Base-by-base conservation (phyloP, 2,888 invertebrate species). In the Drosophila neotestacea region DNA sequence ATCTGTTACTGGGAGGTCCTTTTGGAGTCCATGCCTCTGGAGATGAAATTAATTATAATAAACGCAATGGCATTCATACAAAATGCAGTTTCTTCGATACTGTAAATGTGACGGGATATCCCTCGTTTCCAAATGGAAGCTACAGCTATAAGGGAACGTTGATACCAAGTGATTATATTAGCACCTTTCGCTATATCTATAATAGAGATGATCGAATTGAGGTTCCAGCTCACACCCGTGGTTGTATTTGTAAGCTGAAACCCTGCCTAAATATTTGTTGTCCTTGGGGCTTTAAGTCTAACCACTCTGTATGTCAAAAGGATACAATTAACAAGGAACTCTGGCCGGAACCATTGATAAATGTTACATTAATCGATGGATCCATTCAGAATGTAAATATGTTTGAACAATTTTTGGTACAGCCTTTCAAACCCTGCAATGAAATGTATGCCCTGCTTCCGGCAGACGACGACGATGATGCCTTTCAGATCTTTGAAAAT, bases 251-350 rank as follows among this genome's bases (percentile, higher is more conserved):
- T 60, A 80, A 88, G 22, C 39, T 92, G n/a, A 91, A 90, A 71
- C 69, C 89, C 1, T 93, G 93, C 64, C 77, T 93, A 4, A 90
- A 92, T 41, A 86, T 92, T 11, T 93, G 93, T 63, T 93, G 93
- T 66, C 91, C 90, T 0, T 79, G 77, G 46, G 81, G 79, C 0
- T 68, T 80, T 16, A 47, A 70, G 16, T 89, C 65, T 32, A 74
- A 71, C 22, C 28, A 42, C 1, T 65, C 44, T 4, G 60, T 65
- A 0, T 87, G 87, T 34, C 16, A 38, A n/a, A 67, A 62, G 5
- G 67, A 79, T n/a, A 68, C 69, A 4, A 69, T 36, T 13, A 47
- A 52, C 4, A 58, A 48, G 1, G 66, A 75, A 6, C 47, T 56
- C 1, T 91, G 91, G 91, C 91, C 91, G 0, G 77, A 79, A 5